phyloP scores from a whole-genome alignment of 2,888 invertebrate species.

The Volucella zonaria region DNA sequence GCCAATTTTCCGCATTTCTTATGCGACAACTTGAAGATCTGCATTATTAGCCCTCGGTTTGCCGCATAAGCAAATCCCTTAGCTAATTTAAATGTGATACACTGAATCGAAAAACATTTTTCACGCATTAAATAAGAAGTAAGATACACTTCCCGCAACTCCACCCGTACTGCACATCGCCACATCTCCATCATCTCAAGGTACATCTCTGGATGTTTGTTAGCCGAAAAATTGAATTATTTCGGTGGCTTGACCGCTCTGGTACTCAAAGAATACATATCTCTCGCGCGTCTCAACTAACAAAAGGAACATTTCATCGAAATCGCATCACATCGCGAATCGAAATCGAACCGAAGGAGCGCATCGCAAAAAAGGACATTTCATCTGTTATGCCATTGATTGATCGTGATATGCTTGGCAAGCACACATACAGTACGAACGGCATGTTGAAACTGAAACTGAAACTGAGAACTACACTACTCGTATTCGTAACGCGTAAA shows the following conservation, averaged over 20 bases:
- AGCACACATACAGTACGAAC: constrained; percentile 57
- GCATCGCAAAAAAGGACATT: constrained; percentile 67
- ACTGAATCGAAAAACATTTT: constrained; percentile 5
- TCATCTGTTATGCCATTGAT: constrained; percentile 75
- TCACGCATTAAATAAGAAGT: constrained; percentile 25
- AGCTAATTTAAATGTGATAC: constrained; percentile 70
- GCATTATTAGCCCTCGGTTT: constrained; percentile 23
- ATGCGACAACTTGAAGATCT: constrained; percentile 16
- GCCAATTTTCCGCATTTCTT: constrained; percentile 53
- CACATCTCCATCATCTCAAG: background rate
- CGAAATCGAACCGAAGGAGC: too few relatives aligned
- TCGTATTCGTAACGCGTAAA: constrained; percentile 42
- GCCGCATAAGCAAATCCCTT: constrained; percentile 62
- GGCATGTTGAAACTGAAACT: background rate
- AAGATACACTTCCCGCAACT: constrained; percentile 12
- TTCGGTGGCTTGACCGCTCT: constrained; percentile 10
- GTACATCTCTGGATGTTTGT: constrained; percentile 26
- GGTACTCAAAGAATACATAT: constrained; percentile 19
- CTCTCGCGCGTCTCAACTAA: constrained; percentile 42
- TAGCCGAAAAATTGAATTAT: constrained; percentile 54
- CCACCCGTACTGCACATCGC: constrained; percentile 31
- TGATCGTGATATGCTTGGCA: constrained; percentile 76
- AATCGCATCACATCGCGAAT: background rate
- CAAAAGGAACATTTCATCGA: constrained; percentile 51
- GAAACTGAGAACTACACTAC: constrained; percentile 38